Evolutionary conservation across 2,888 invertebrate genomes (phyloP), one percentile per base, ranked within the genome.

Genomic region (Diaperis boleti): DNA sequence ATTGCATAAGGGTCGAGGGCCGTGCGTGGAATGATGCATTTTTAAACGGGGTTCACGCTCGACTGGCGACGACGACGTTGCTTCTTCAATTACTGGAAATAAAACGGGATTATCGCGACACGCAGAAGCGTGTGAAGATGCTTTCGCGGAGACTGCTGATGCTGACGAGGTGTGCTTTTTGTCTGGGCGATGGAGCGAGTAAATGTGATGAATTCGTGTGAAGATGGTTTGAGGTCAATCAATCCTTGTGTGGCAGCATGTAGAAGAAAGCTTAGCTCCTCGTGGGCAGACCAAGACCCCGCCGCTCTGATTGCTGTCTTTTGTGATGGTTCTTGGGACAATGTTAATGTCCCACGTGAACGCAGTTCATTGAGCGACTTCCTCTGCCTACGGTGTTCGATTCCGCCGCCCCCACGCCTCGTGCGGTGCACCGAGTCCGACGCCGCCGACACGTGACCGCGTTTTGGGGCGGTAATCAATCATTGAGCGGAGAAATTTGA

Each of bases 11-110:
- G 59, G 54, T 62, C 50, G 44, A 45, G 33, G 18, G 42, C 13
- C n/a, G n/a, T 35, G 52, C 52, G 50, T 60, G 13, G 39, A 39
- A 50, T 62, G 56, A 62, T 62, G 50, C 62, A 62, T 62, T 62
- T 62, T 62, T 62, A 62, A 62, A 15, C n/a, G n/a, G 11, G 31
- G 14, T 50, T 35, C 42, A 47, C 55, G 42, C 49, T 62, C 22
- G 50, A 42, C 50, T 62, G 42, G 44, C 33, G 59, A 35, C 39
- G 59, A 39, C 59, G 49, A 59, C 41, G 39, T 14, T 62, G 56
- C 55, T 50, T 41, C 50, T 44, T 50, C 55, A 62, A 62, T 57
- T 62, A 57, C 57, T 29, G 15, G 29, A 42, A 57, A 57, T 50
- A 44, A 57, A 62, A 42, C 35, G 31, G 57, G 55, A 57, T 57